phyloP scores from a whole-genome alignment of 2,888 invertebrate species.

The Polymixis lichenea region DNA sequence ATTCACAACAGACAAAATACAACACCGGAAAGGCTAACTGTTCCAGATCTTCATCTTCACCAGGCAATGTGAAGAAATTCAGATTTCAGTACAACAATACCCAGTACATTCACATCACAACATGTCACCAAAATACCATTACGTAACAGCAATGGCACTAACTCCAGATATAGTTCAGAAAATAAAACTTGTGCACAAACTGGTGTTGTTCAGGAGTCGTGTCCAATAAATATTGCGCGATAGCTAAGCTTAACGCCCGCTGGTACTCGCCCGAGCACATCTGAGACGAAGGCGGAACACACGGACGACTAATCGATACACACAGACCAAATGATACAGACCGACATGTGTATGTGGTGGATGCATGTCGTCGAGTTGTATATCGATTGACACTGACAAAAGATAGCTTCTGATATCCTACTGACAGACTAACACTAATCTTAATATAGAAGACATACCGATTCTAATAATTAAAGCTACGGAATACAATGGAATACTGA shows the following conservation, averaged over 20 bases:
- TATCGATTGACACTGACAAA: not conserved
- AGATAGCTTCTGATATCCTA: not conserved
- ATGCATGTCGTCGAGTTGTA: not conserved
- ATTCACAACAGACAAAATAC: not conserved
- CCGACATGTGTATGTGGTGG: not conserved
- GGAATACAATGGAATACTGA: not conserved
- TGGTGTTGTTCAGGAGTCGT: conserved; percentile 3
- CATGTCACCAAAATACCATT: not conserved
- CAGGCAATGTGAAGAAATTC: not conserved
- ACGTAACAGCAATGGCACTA: conserved; percentile 9
- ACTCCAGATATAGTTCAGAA: not conserved
- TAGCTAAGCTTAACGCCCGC: not conserved
- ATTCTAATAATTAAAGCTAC: not conserved
- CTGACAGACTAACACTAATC: not conserved
- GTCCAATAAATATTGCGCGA: conserved; percentile 39
- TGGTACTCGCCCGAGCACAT: not conserved
- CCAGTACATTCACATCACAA: not conserved
- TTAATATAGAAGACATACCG: not conserved
- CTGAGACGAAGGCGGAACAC: not conserved
- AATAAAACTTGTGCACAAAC: conserved; percentile 22
- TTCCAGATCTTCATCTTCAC: not conserved
- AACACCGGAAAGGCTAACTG: not conserved
- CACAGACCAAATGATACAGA: not conserved
- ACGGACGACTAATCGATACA: not conserved
- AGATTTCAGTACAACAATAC: not conserved